These are phyloP conservation scores for Celastrina argiolus DNA, from an alignment of 2,888 invertebrate species.

Conservation along the genomic window DNA sequence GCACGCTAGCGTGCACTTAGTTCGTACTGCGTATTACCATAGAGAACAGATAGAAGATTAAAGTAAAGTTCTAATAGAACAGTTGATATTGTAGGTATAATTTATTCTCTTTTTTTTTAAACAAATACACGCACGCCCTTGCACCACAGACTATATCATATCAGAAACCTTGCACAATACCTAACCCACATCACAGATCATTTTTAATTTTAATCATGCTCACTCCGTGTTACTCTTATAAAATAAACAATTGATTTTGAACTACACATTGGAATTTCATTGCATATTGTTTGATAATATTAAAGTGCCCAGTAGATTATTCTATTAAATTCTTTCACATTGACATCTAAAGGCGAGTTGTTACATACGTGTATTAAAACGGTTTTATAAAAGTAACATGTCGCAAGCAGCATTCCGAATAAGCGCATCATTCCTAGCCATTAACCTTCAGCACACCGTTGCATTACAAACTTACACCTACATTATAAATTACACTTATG, in stretches of 20 bases:
- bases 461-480: constrained; percentile 43
- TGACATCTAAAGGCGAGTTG: neutral
- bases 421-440: constrained; percentile 65
- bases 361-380: neutral
- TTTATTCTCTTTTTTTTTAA: neutral
- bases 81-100: neutral
- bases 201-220: constrained; percentile 29
- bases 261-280: neutral
- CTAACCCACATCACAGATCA: constrained; percentile 65
- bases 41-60: neutral
- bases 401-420: constrained; percentile 28
- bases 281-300: neutral
- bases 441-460: constrained; percentile 45
- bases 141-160: constrained; percentile 12
- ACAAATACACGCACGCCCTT: constrained; percentile 22
- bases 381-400: constrained; percentile 4
- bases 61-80: neutral
- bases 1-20: neutral
- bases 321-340: too few species aligned
- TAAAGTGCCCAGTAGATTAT: too few species aligned
- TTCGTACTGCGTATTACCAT: neutral
- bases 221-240: constrained; percentile 2
- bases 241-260: neutral
- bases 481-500: constrained; percentile 42
- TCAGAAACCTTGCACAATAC: constrained; percentile 27